Base-by-base conservation (phyloP, 92 coral and sea anemone species). In the Micromussa lordhowensis region DNA sequence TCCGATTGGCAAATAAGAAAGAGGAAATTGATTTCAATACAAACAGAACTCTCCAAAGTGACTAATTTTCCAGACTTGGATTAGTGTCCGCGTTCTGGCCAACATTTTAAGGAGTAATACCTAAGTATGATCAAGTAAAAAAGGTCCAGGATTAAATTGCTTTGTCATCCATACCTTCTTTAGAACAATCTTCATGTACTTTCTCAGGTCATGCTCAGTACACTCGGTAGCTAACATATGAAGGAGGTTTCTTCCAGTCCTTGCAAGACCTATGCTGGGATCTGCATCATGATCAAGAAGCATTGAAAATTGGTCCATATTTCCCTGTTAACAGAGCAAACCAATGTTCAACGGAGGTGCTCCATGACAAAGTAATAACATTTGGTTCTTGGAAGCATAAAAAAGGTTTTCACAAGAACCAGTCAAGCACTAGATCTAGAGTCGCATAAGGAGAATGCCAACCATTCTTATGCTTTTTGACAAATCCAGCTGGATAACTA, bases 241-340 rank as follows among this genome's bases (percentile, higher is more conserved):
- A 12, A 93, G 86, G 21, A 93, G 35, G 31, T 91, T 93, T 72
- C 87, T 87, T 3, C 94, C 96, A 22, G 94, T 93, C 88, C 59
- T 83, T 44, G 80, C 88, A 3, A 84, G 82, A 57, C 96, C 96
- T n/a, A 88, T 36, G 28, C 85, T 82, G 10, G 96, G 96, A 55
- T 91, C 91, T 57, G 92, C 94, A 35, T 82, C 90, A 66, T 91
- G 88, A 75, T 84, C 90, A n/a, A 93, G 94, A 58, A 93, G 94
- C 81, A 93, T 70, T 13, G 90, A 92, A 55, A 93, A 91, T 87
- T 84, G 87, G 24, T 91, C 96, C 75, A 88, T 77, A 44, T 93
- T 85, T 24, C 72, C 85, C 96, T 93, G 90, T 18, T 22, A 54
- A 40, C 19, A 49, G 30, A 63, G 28, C 15, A 30, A 13, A 36